Conservation (phyloP, 2,888 invertebrate species). For the Timema podura region DNA sequence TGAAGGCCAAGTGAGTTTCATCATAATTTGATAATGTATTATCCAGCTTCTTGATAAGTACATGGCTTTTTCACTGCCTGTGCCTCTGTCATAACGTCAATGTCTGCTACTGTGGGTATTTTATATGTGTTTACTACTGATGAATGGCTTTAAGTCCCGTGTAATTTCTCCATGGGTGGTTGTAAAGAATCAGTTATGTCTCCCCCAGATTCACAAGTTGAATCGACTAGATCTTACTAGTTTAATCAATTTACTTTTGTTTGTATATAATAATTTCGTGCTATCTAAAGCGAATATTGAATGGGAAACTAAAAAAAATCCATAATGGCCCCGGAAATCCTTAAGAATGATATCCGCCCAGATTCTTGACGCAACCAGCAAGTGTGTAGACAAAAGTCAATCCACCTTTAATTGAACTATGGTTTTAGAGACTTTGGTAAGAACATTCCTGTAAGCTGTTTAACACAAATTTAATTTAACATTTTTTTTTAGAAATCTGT, state of each 20-base stretch:
- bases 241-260: not conserved
- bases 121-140: not conserved
- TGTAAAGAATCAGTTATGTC: not conserved
- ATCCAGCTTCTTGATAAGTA: constrained; percentile 11
- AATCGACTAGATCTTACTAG: not conserved
- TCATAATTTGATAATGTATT: not conserved
- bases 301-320: not conserved
- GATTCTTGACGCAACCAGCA: constrained; percentile 3
- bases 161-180: not conserved
- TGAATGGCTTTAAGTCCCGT: not conserved
- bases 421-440: not conserved
- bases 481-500: not conserved
- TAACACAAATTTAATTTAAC: not conserved
- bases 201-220: not conserved
- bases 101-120: not conserved
- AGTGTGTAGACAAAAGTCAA: not conserved
- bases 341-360: not conserved
- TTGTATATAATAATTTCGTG: no score
- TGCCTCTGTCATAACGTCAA: constrained; percentile 12
- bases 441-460: not conserved
- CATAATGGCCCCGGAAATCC: not conserved
- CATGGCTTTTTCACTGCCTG: constrained; percentile 20
- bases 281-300: constrained; percentile 5
- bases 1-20: constrained; percentile 13
- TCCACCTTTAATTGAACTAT: not conserved